Evolutionary conservation across 2,113 vertebrate species (phyloP).

Genomic region (Elachura formosa): DNA sequence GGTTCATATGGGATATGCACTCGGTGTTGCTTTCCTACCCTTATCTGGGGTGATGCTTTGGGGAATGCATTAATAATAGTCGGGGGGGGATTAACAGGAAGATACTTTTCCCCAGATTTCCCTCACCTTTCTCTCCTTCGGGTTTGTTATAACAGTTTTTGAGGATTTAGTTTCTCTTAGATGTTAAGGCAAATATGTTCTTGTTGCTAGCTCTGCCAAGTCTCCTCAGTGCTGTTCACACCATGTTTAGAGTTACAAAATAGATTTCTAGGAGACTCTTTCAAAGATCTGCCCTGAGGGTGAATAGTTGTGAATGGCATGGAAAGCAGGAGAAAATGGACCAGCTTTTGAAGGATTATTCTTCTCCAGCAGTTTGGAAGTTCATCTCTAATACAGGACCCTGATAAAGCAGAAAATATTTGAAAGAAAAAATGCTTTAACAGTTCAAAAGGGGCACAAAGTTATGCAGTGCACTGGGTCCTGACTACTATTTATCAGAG

Average conservation of each 20-base stretch:
- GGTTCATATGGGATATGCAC: not conserved
- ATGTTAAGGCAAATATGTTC: not conserved
- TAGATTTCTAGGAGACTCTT: not conserved
- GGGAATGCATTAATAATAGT: not conserved
- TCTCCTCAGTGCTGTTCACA: not conserved
- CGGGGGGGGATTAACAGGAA: not conserved
- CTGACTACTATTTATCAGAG: not conserved
- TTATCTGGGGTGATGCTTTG: rapidly evolving
- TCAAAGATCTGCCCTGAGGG: not conserved
- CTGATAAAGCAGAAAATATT: not conserved
- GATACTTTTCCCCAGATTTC: not conserved
- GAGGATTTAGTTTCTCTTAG: not conserved
- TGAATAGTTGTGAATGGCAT: not conserved
- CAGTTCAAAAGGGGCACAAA: not conserved
- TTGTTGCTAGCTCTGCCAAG: not conserved
- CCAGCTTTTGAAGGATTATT: not conserved
- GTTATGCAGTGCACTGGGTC: not conserved
- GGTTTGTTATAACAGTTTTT: not conserved
- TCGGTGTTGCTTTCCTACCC: not conserved
- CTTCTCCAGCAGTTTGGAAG: not conserved
- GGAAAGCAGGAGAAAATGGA: not conserved
- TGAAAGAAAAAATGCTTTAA: not conserved
- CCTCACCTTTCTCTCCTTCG: not conserved
- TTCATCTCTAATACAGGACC: not conserved
- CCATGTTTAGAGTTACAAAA: not conserved